Evolutionary conservation across 2,888 invertebrate species (phyloP).

Genomic region (Sinodicranocentrus sp.): DNA sequence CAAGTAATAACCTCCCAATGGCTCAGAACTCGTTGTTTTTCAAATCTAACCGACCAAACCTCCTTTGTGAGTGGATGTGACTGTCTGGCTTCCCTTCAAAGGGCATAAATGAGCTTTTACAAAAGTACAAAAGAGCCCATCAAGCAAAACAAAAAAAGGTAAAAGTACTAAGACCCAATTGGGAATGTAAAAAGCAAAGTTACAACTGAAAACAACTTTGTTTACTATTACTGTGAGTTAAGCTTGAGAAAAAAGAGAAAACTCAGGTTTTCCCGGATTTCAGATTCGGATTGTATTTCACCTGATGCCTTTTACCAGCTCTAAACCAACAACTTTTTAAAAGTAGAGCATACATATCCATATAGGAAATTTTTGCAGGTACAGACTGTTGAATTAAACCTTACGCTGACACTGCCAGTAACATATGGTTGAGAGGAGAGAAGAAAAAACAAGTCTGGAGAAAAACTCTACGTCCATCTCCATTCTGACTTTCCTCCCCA

Average conservation of each 20-base stretch:
- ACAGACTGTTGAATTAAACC: too few relatives aligned
- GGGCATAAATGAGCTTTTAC: conserved; percentile 19
- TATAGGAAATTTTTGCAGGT: too few relatives aligned
- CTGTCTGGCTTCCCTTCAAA: not conserved
- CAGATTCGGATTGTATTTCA: too few relatives aligned
- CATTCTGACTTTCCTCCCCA: conserved; percentile 2
- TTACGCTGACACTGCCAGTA: too few relatives aligned
- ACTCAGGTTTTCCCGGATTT: too few relatives aligned
- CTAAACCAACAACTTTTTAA: not conserved
- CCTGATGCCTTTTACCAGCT: too few relatives aligned
- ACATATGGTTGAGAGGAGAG: not conserved
- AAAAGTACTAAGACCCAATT: not conserved
- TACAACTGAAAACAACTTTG: too few relatives aligned
- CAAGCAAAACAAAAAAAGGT: not conserved
- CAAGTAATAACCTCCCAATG: conserved; percentile 35
- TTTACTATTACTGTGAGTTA: too few relatives aligned
- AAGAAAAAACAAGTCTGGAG: not conserved
- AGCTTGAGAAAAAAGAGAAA: too few relatives aligned
- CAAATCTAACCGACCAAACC: conserved; percentile 8
- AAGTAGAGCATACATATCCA: not conserved
- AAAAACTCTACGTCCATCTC: not conserved
- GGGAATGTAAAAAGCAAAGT: too few relatives aligned
- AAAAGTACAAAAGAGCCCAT: not conserved
- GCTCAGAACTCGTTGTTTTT: conserved; percentile 45
- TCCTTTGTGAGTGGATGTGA: not conserved